These are phyloP conservation scores for Acestrorhynchus altus DNA, from an alignment of 2,797 vertebrate species.

Conservation along the genomic window DNA sequence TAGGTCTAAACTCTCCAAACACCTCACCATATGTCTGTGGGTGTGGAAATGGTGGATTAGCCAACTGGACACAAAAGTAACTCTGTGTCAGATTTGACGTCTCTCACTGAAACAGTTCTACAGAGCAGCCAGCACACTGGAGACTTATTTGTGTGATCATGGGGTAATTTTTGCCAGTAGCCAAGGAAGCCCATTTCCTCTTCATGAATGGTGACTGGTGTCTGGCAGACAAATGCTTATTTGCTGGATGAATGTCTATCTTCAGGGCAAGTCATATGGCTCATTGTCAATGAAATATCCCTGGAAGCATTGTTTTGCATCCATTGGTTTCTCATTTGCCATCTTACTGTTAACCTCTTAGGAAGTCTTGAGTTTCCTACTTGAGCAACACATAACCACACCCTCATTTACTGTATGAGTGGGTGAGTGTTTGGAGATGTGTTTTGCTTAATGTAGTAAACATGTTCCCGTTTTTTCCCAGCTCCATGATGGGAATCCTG, in stretches of 20 bases:
- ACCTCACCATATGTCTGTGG: conserved; percentile 52
- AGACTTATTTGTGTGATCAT: conserved; percentile 57
- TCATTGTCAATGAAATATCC: conserved; percentile 25
- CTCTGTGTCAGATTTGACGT: conserved; percentile 60
- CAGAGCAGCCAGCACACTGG: conserved; percentile 56
- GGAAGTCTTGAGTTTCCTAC: conserved; percentile 52
- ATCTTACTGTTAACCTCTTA: conserved; percentile 25
- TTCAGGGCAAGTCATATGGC: conserved; percentile 14
- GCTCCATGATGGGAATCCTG: conserved; percentile 52
- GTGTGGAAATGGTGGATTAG: conserved; percentile 60
- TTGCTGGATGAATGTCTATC: conserved; percentile 26
- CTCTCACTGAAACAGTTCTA: neutral
- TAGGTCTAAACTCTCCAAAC: conserved; percentile 52
- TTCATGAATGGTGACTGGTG: conserved; percentile 48
- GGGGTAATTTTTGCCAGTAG: conserved; percentile 59
- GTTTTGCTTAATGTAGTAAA: conserved; percentile 39
- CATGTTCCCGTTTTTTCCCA: conserved; percentile 19
- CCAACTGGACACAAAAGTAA: conserved; percentile 68
- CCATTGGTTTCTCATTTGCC: conserved; percentile 60
- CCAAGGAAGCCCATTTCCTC: conserved; percentile 56
- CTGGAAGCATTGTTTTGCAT: conserved; percentile 32
- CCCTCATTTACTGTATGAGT: conserved; percentile 22
- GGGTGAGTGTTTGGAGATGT: conserved; percentile 15
- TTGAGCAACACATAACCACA: conserved; percentile 33
- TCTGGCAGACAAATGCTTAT: conserved; percentile 18